A percentile compares a stretch with the other conserved stretches of the same genome.
These are phyloP conservation scores for Lerema accius DNA, from an alignment of 1,140 invertebrate genomes.

Conservation along the genomic window DNA sequence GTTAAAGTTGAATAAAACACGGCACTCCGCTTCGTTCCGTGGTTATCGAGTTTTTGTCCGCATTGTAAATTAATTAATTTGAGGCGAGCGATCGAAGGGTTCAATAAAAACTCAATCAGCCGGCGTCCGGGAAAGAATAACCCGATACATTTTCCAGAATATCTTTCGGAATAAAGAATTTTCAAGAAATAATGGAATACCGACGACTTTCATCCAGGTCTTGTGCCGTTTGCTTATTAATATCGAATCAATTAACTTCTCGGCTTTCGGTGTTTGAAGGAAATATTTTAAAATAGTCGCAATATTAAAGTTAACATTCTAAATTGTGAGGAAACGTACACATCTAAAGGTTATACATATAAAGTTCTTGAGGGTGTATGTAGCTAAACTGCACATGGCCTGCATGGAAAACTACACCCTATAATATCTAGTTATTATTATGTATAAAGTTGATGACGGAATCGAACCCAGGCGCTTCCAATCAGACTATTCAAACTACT, in stretches of 20 bases:
- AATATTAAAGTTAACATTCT: too few species aligned
- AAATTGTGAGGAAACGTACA: too few species aligned
- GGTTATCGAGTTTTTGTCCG: constrained; percentile 18
- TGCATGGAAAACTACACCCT: too few species aligned
- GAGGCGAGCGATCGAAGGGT: constrained; percentile 15
- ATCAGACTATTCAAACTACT: too few species aligned
- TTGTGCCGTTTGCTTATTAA: constrained; percentile 1
- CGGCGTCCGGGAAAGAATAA: constrained; percentile 13
- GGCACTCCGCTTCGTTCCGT: constrained; percentile 3
- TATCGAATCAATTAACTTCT: not conserved
- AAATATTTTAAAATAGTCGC: too few species aligned
- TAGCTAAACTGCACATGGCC: too few species aligned
- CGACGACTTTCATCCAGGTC: constrained; percentile 1
- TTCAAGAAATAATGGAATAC: constrained; percentile 20
- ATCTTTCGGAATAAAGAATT: constrained; percentile 8
- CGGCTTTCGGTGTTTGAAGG: too few species aligned
- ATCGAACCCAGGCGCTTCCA: too few species aligned
- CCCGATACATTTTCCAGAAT: constrained; percentile 6
- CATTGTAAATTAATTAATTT: constrained; percentile 27
- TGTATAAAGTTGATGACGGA: too few species aligned
- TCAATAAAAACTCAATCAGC: constrained; percentile 27
- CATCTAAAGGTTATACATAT: too few species aligned
- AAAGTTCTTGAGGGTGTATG: too few species aligned
- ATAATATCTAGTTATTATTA: too few species aligned
- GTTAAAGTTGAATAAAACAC: constrained; percentile 26